A percentile compares a stretch with the other conserved stretches of the same genome.
Evolutionary conservation across 2,797 vertebrate genomes (phyloP).

Genomic region (Melanogrammus aeglefinus): DNA sequence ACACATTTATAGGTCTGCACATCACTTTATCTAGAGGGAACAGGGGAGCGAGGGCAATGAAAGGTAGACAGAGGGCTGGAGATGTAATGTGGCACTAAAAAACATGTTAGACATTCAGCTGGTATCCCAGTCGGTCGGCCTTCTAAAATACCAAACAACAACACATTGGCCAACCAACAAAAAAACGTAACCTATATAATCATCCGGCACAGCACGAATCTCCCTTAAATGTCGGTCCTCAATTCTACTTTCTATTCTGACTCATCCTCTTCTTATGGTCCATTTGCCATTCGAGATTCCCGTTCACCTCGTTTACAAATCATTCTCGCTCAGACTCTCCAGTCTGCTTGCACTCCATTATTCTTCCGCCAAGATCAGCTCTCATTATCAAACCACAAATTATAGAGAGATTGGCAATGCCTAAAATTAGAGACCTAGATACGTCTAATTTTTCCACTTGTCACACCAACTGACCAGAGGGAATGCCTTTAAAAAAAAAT

Average conservation of each 20-base stretch:
- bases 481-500: too few species aligned
- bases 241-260: neutral
- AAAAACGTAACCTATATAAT: neutral
- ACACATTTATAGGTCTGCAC: neutral
- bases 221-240: neutral
- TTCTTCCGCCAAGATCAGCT: neutral
- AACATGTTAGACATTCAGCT: neutral
- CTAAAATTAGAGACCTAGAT: neutral
- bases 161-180: neutral
- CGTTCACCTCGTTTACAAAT: neutral
- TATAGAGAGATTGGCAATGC: neutral
- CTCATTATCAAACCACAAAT: neutral
- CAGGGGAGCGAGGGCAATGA: neutral
- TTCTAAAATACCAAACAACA: neutral
- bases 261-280: neutral
- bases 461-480: too few species aligned
- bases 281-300: neutral
- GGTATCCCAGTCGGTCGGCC: neutral
- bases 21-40: neutral
- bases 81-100: neutral
- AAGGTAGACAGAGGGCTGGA: neutral
- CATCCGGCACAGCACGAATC: neutral
- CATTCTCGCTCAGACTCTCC: neutral
- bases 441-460: neutral
- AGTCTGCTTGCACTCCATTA: neutral